A percentile compares a stretch with the other conserved stretches of the same genome.
Conservation (phyloP, 2,888 invertebrate species). For the Hemicrepidius hirtus region DNA sequence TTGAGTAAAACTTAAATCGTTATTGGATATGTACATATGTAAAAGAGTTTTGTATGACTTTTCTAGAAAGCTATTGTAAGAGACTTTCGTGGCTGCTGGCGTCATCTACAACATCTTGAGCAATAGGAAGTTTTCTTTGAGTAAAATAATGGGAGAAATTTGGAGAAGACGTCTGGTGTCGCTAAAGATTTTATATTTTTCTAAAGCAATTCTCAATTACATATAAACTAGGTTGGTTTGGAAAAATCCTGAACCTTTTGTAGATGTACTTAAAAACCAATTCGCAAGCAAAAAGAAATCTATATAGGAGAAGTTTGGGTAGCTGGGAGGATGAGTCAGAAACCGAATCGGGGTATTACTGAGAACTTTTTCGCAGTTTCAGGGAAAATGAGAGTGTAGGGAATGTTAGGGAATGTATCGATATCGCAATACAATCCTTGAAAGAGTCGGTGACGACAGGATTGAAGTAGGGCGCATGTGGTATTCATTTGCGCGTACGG, state of each 20-base stretch:
- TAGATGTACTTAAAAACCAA: conserved; percentile 20
- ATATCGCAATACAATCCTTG: conserved; percentile 58
- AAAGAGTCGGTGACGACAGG: conserved; percentile 61
- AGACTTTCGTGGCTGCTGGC: not conserved
- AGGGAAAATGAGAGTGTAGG: conserved; percentile 33
- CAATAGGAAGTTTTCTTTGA: conserved; percentile 9
- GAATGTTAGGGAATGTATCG: conserved; percentile 29
- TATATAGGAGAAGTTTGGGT: conserved; percentile 19
- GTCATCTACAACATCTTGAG: not conserved
- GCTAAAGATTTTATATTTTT: conserved; percentile 1
- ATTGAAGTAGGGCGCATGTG: conserved; percentile 66
- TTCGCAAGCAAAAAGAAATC: conserved; percentile 12
- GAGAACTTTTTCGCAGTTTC: conserved; percentile 31
- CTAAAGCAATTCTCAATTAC: not conserved
- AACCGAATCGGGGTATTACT: conserved; percentile 29
- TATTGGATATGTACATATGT: no score
- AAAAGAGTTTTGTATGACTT: no score
- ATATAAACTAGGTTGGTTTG: not conserved
- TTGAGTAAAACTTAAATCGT: no score
- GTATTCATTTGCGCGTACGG: conserved; percentile 67
- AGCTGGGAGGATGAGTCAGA: conserved; percentile 26
- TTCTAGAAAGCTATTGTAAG: not conserved
- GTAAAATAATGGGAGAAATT: conserved; percentile 14
- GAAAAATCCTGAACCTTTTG: conserved; percentile 1
- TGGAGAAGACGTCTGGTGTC: not conserved